A percentile compares a stretch with the other conserved stretches of the same genome.
These are phyloP conservation scores for Fulica atra DNA, from an alignment of 2,113 vertebrate genomes.

Conservation along the genomic window DNA sequence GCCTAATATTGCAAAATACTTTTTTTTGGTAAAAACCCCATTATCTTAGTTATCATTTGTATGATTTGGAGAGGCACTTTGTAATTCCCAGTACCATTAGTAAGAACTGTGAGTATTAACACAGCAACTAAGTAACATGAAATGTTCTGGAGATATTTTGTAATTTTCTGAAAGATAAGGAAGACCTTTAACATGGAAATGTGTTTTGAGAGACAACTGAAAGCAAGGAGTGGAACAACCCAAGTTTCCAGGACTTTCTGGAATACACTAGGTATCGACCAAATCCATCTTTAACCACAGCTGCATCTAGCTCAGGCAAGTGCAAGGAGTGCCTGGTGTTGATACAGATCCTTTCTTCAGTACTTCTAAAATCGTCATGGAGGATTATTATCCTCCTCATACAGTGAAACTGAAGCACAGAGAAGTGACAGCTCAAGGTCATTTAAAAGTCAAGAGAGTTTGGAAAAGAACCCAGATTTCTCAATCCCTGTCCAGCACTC, in stretches of 20 bases:
- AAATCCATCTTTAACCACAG: background rate
- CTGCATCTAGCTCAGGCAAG: background rate
- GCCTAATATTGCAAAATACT: background rate
- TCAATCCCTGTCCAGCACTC: slow-evolving; percentile 2
- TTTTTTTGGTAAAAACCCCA: background rate
- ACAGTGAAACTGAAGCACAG: background rate
- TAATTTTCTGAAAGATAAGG: slow-evolving; percentile 20
- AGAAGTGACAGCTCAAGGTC: slow-evolving; percentile 40
- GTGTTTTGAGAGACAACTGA: background rate
- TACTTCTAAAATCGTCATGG: background rate
- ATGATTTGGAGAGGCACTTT: background rate
- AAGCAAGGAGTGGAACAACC: background rate
- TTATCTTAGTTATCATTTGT: background rate
- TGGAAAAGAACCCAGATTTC: slow-evolving; percentile 46
- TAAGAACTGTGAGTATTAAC: background rate
- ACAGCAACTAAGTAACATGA: background rate
- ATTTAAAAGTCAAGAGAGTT: slow-evolving; percentile 6
- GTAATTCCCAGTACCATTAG: background rate
- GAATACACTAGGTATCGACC: background rate
- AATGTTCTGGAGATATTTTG: slow-evolving; percentile 1
- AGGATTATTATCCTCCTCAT: background rate
- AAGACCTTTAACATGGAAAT: slow-evolving; percentile 32
- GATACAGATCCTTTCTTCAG: background rate
- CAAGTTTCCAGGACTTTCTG: background rate
- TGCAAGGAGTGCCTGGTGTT: background rate